phyloP scores from a whole-genome alignment of 2,888 invertebrate genomes.

The Drosophila fulvimacula region DNA sequence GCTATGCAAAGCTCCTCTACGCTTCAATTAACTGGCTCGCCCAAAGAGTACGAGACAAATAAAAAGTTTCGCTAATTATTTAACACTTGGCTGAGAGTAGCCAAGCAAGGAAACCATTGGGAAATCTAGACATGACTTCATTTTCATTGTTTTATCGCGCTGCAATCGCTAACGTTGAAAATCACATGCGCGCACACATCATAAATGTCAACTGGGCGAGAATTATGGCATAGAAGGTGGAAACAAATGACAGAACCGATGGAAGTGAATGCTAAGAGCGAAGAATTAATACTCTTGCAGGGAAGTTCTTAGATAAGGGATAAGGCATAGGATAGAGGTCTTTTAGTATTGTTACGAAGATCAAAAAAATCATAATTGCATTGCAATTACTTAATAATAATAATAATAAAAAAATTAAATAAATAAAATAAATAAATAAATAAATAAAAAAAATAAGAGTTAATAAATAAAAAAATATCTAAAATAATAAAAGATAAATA shows the following conservation, averaged over 20 bases:
- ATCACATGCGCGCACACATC: constrained; percentile 77
- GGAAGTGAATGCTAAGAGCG: background rate
- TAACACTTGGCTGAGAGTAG: constrained; percentile 44
- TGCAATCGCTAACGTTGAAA: constrained; percentile 61
- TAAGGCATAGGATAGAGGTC: too few species aligned
- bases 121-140: constrained; percentile 61
- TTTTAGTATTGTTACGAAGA: too few species aligned
- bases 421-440: too few species aligned
- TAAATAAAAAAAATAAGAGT: too few species aligned
- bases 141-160: constrained; percentile 69
- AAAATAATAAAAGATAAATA: too few species aligned
- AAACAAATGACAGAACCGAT: constrained; percentile 12
- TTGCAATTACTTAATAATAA: too few species aligned
- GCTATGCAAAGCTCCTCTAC: constrained; percentile 7
- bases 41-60: constrained; percentile 5
- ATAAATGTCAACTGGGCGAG: constrained; percentile 81
- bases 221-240: constrained; percentile 71
- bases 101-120: constrained; percentile 24
- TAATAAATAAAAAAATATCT: too few species aligned
- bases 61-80: constrained; percentile 47
- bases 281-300: background rate
- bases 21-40: constrained; percentile 18
- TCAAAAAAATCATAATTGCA: too few species aligned
- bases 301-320: background rate
- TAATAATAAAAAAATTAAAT: too few species aligned